Evolutionary conservation across 2,888 invertebrate genomes (phyloP).

Genomic region (Hirtodrosophila duncani): DNA sequence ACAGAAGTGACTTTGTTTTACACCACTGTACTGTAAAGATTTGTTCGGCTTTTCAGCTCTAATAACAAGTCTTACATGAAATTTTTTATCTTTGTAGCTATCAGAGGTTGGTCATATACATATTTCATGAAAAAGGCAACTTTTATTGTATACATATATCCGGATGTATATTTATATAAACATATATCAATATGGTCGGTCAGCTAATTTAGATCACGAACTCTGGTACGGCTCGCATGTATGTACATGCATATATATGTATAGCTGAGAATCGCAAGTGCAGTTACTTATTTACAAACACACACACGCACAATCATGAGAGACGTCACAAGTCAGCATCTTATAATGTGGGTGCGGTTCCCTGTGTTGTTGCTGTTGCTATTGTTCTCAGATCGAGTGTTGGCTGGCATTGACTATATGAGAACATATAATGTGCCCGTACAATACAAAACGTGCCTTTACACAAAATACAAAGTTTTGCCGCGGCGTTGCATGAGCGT

Average conservation of each 20-base stretch:
- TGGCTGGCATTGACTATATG: too few relatives aligned
- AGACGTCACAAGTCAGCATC: conserved; percentile 27
- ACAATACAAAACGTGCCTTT: conserved; percentile 42
- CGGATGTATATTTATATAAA: background rate
- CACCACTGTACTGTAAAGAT: too few relatives aligned
- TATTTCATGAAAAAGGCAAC: too few relatives aligned
- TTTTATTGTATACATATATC: background rate
- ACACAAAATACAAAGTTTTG: conserved; percentile 54
- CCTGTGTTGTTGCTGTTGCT: background rate
- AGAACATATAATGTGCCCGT: background rate
- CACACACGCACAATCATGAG: background rate
- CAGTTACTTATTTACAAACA: conserved; percentile 40
- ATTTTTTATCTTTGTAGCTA: too few relatives aligned
- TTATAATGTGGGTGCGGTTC: conserved; percentile 40
- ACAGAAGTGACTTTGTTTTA: too few relatives aligned
- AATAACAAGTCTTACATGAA: too few relatives aligned
- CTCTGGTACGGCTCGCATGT: conserved; percentile 1
- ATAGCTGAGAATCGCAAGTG: conserved; percentile 48
- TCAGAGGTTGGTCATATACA: too few relatives aligned
- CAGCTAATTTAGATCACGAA: conserved; percentile 37
- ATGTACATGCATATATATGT: conserved; percentile 1
- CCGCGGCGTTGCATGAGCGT: too few relatives aligned
- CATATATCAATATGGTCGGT: background rate
- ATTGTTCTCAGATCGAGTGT: too few relatives aligned
- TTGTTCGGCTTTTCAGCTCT: too few relatives aligned